Evolutionary conservation across 2,113 vertebrate genomes (phyloP).

Genomic region (Psittacara wagleri): DNA sequence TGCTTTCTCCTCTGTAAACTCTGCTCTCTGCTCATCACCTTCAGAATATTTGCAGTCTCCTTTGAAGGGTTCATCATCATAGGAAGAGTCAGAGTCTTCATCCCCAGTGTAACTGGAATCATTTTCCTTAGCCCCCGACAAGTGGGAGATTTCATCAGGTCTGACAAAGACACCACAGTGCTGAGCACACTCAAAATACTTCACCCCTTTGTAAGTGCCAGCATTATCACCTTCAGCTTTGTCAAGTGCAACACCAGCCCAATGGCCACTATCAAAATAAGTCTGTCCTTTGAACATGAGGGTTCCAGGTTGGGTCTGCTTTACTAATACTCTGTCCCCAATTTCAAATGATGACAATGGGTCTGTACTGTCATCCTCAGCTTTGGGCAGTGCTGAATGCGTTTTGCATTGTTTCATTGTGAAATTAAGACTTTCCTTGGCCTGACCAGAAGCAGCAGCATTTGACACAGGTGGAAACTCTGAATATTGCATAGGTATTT

Average conservation of each 20-base stretch:
- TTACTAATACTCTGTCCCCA: slow-evolving; percentile 59
- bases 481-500: background rate
- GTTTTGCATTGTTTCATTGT: background rate
- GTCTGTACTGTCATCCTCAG: background rate
- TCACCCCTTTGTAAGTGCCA: slow-evolving; percentile 48
- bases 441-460: background rate
- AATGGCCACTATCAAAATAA: slow-evolving; percentile 34
- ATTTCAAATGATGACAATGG: slow-evolving; percentile 9
- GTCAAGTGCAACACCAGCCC: slow-evolving; percentile 64
- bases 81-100: background rate
- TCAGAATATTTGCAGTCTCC: background rate
- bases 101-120: background rate
- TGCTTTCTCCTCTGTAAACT: background rate
- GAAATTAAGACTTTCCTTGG: background rate
- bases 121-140: background rate
- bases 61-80: background rate
- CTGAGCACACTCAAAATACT: slow-evolving; percentile 57
- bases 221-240: slow-evolving; percentile 34
- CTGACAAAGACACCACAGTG: slow-evolving; percentile 64
- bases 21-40: background rate
- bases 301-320: slow-evolving; percentile 39
- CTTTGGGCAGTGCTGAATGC: background rate
- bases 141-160: slow-evolving; percentile 58
- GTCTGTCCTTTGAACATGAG: slow-evolving; percentile 47
- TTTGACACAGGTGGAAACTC: background rate